These are phyloP conservation scores for Tachycineta bicolor DNA, from an alignment of 2,113 vertebrate genomes.

Conservation along the genomic window DNA sequence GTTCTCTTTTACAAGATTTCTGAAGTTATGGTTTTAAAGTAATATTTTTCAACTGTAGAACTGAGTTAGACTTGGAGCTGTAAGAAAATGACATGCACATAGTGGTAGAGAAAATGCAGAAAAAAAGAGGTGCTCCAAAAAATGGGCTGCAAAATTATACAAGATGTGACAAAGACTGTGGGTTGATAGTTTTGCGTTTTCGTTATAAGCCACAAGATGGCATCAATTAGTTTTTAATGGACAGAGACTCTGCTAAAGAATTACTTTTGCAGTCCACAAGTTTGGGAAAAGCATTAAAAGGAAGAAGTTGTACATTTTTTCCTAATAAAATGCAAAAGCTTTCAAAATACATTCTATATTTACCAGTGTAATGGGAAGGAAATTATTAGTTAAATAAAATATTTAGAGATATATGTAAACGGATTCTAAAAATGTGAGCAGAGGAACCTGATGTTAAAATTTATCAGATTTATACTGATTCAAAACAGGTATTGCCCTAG, in stretches of 20 bases:
- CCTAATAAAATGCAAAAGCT: not conserved
- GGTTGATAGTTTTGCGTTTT: not conserved
- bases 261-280: not conserved
- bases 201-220: constrained; percentile 65
- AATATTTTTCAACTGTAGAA: not conserved
- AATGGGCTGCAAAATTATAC: not conserved
- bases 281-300: not conserved
- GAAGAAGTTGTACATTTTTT: rapidly evolving
- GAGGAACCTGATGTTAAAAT: not conserved
- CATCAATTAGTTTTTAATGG: constrained; percentile 49
- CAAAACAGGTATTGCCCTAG: not conserved
- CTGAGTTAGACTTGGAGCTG: not conserved
- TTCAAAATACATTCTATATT: not conserved
- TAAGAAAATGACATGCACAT: not conserved
- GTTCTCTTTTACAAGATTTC: not conserved
- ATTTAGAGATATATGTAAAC: not conserved
- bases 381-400: not conserved
- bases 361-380: not conserved
- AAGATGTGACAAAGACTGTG: not conserved
- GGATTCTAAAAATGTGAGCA: not conserved
- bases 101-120: not conserved
- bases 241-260: not conserved
- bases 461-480: not conserved
- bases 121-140: not conserved
- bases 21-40: not conserved